Evolutionary conservation across 2,888 invertebrate genomes (phyloP).

Genomic region (Allacma fusca): DNA sequence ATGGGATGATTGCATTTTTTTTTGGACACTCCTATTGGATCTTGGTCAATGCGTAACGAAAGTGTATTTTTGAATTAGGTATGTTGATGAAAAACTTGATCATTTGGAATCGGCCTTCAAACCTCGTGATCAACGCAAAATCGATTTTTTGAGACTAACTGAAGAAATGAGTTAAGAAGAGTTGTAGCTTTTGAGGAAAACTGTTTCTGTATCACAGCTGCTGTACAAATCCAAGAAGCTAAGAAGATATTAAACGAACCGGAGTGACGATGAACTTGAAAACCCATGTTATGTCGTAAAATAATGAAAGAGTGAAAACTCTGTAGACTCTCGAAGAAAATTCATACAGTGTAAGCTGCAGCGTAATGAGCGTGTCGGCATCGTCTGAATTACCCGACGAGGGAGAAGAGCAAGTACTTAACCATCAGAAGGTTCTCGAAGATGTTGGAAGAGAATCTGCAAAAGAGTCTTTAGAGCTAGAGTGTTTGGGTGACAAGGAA

Average conservation of each 20-base stretch:
- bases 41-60: background rate
- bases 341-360: background rate
- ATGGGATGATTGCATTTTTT: too few relatives aligned
- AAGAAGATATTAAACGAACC: background rate
- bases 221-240: too few relatives aligned
- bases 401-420: constrained; percentile 21
- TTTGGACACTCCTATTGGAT: too few relatives aligned
- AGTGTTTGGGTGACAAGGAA: constrained; percentile 13
- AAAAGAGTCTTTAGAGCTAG: constrained; percentile 17
- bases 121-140: constrained; percentile 31
- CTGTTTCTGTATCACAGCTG: too few relatives aligned
- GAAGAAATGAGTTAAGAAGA: constrained; percentile 6
- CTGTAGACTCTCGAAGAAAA: background rate
- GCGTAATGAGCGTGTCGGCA: constrained; percentile 13
- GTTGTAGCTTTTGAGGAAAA: too few relatives aligned
- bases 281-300: background rate
- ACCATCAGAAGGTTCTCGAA: constrained; percentile 3
- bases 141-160: background rate
- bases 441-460: background rate
- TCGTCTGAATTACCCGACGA: constrained; percentile 14
- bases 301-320: background rate
- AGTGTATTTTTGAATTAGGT: constrained; percentile 27
- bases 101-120: constrained; percentile 30
- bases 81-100: constrained; percentile 31
- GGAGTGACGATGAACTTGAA: constrained; percentile 4